These are phyloP conservation scores for Nibea albiflora DNA, from an alignment of 2,113 vertebrate genomes.

Conservation along the genomic window DNA sequence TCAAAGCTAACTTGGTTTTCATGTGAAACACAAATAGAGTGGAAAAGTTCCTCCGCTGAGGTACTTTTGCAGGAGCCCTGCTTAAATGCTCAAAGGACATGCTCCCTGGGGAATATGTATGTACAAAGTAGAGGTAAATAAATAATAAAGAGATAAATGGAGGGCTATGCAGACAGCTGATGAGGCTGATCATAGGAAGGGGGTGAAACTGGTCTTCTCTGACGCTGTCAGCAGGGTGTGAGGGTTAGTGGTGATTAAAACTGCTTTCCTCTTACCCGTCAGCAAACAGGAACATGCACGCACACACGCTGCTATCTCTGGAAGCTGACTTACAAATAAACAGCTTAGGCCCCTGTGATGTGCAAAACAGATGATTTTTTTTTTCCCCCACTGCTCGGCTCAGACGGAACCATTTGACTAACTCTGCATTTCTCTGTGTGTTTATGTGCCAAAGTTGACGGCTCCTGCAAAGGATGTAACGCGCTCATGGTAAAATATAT, in stretches of 20 bases:
- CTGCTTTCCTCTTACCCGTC: constrained; percentile 72
- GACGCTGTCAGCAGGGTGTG: constrained; percentile 76
- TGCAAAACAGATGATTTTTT: constrained; percentile 74
- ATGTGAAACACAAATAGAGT: constrained; percentile 47
- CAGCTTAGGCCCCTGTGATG: constrained; percentile 79
- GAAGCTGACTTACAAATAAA: constrained; percentile 77
- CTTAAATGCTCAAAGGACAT: constrained; percentile 67
- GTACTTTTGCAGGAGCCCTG: constrained; percentile 44
- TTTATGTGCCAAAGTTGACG: constrained; percentile 29
- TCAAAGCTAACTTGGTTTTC: constrained; percentile 37
- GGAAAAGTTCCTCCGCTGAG: constrained; percentile 54
- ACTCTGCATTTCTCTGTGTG: constrained; percentile 59
- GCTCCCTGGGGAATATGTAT: constrained; percentile 60
- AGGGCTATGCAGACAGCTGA: constrained; percentile 76
- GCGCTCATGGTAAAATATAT: constrained; percentile 15
- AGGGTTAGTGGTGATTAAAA: constrained; percentile 81
- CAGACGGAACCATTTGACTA: constrained; percentile 62
- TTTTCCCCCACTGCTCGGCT: constrained; percentile 36
- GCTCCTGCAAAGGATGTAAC: constrained; percentile 19
- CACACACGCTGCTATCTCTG: constrained; percentile 56
- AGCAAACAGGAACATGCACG: constrained; percentile 63
- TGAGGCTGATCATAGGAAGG: constrained; percentile 76
- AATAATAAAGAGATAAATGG: constrained; percentile 77
- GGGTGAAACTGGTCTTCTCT: constrained; percentile 64
- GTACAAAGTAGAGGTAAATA: constrained; percentile 76